phyloP scores from a whole-genome alignment of 2,113 vertebrate genomes.

The Pseudolaguvia tuberculata region DNA sequence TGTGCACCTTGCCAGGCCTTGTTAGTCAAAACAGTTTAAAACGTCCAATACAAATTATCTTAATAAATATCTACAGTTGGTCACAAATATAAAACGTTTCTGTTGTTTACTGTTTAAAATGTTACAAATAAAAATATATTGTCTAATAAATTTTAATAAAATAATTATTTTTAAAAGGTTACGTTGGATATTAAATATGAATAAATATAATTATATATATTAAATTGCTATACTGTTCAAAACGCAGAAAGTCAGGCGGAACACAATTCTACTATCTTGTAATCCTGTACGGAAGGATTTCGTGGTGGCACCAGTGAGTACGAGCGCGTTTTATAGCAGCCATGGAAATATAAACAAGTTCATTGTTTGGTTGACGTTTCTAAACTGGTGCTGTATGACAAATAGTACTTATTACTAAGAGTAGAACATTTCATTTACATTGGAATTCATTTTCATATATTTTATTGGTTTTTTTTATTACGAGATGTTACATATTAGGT shows the following conservation, averaged over 20 bases:
- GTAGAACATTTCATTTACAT: not conserved
- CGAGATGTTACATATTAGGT: not conserved
- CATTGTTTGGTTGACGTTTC: not conserved
- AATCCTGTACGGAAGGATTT: constrained; percentile 25
- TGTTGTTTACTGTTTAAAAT: not conserved
- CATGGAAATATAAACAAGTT: constrained; percentile 9
- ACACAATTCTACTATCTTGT: not conserved
- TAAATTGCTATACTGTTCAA: too few species aligned
- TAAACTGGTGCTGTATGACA: not conserved
- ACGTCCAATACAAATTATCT: too few species aligned
- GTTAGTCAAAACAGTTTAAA: not conserved
- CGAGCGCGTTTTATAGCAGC: constrained; percentile 9
- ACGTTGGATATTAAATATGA: too few species aligned
- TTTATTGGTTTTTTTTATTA: not conserved
- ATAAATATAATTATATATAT: too few species aligned
- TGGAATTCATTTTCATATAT: not conserved
- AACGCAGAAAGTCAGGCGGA: constrained; percentile 7
- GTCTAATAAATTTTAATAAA: too few species aligned
- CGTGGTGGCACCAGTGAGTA: not conserved
- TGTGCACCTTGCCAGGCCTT: not conserved
- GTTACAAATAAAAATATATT: too few species aligned
- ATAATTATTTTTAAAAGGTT: too few species aligned
- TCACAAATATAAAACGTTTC: not conserved
- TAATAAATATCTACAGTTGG: not conserved
- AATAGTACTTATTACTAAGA: not conserved